Percentiles rank a stretch among this genome's conserved stretches.
These are phyloP conservation scores for Prolemur simus DNA, from an alignment of 2,113 vertebrate species.

Conservation along the genomic window DNA sequence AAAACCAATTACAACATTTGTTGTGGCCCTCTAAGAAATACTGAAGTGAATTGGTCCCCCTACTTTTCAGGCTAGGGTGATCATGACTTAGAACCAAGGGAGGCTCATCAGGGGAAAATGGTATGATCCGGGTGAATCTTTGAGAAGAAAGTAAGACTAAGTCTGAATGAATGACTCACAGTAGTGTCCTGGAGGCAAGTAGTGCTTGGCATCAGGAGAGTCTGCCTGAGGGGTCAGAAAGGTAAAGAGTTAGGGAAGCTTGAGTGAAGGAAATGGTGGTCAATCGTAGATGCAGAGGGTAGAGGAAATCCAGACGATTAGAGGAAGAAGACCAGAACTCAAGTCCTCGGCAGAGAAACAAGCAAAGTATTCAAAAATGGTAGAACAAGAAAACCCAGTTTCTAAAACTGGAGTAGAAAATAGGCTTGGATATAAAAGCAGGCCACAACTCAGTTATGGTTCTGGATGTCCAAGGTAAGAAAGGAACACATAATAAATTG, in stretches of 20 bases:
- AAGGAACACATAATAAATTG: not conserved
- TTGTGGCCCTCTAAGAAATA: not conserved
- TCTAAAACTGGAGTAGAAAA: not conserved
- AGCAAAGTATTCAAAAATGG: not conserved
- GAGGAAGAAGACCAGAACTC: not conserved
- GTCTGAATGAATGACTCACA: not conserved
- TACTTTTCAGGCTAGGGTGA: not conserved
- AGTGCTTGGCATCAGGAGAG: not conserved
- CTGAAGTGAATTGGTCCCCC: not conserved
- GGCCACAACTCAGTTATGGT: not conserved
- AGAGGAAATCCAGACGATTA: not conserved
- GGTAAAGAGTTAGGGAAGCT: not conserved
- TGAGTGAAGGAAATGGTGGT: not conserved
- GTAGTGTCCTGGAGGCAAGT: not conserved
- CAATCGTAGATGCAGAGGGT: not conserved
- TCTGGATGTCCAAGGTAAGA: not conserved
- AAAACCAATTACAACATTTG: not conserved
- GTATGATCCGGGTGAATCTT: not conserved
- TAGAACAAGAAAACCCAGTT: not conserved
- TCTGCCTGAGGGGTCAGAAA: not conserved
- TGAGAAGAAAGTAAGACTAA: not conserved
- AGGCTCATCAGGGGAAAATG: not conserved
- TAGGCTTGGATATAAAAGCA: not conserved
- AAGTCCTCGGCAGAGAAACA: not conserved
- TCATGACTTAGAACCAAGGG: not conserved